phyloP scores from a whole-genome alignment of 2,113 vertebrate genomes.

The Sturnira hondurensis region DNA sequence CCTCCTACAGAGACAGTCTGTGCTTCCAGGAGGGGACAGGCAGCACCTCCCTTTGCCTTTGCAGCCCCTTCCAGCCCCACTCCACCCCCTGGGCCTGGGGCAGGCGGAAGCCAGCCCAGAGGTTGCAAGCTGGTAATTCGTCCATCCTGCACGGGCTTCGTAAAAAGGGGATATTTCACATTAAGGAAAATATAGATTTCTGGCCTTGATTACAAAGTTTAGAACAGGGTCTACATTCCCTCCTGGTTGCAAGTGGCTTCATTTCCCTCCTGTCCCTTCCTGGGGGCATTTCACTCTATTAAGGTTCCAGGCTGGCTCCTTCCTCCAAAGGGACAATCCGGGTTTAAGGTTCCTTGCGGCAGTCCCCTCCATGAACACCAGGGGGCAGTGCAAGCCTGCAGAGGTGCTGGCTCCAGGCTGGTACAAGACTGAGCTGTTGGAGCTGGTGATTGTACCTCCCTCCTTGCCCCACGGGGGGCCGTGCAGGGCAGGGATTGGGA shows the following conservation, averaged over 20 bases:
- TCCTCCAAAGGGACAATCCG: too few relatives aligned
- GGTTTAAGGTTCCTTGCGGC: not conserved
- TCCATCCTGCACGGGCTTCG: not conserved
- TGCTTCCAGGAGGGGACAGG: not conserved
- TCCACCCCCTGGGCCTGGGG: not conserved
- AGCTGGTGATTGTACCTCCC: not conserved
- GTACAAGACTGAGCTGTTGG: fast-evolving
- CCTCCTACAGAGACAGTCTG: not conserved
- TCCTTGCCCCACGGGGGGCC: fast-evolving
- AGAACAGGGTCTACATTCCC: not conserved
- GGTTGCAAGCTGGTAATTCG: too few relatives aligned
- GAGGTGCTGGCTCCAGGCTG: not conserved
- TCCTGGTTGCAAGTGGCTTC: not conserved
- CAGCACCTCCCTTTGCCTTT: not conserved
- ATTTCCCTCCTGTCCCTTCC: not conserved
- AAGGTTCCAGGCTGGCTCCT: too few relatives aligned
- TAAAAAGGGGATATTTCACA: not conserved
- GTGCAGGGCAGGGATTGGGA: not conserved
- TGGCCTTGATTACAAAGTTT: not conserved
- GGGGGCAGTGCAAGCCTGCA: not conserved
- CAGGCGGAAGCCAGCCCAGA: not conserved
- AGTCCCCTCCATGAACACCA: not conserved
- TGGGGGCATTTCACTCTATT: not conserved
- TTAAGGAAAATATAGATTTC: not conserved
- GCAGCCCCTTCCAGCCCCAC: not conserved